Percentiles rank a stretch among this genome's conserved stretches.
These are phyloP conservation scores for Takifugu flavidus DNA, from an alignment of 2,113 vertebrate species.

Conservation along the genomic window DNA sequence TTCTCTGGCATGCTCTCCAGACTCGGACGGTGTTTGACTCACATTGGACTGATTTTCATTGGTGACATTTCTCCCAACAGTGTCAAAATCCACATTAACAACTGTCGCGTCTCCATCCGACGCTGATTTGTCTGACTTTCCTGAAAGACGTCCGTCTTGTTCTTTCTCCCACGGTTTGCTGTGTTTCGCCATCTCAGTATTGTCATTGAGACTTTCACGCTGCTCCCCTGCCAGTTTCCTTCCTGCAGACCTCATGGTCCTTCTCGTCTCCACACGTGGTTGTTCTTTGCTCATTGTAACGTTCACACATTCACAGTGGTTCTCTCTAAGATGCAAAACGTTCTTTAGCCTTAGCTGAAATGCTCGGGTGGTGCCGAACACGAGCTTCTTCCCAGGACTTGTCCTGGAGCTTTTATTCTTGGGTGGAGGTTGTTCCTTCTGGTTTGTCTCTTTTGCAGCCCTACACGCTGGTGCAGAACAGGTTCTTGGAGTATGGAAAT, in stretches of 20 bases:
- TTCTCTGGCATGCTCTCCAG: conserved; percentile 27
- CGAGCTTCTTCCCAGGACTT: conserved; percentile 65
- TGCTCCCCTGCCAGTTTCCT: conserved; percentile 28
- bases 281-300: conserved; percentile 35
- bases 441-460: conserved; percentile 27
- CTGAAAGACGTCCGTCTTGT: not conserved
- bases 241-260: conserved; percentile 8
- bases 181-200: conserved; percentile 53
- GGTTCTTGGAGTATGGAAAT: conserved; percentile 21
- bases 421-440: conserved; percentile 19
- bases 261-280: conserved; percentile 3
- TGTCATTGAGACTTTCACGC: conserved; percentile 59
- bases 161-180: conserved; percentile 6
- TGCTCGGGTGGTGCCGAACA: conserved; percentile 84
- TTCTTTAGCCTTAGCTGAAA: conserved; percentile 80
- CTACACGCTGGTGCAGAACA: conserved; percentile 15
- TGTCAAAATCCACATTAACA: conserved; percentile 23
- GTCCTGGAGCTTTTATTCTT: conserved; percentile 42
- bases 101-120: conserved; percentile 24
- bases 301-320: conserved; percentile 74
- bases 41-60: conserved; percentile 12
- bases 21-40: conserved; percentile 13
- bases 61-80: conserved; percentile 11
- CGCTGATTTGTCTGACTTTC: conserved; percentile 10
- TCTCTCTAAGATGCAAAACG: conserved; percentile 64